Conservation (phyloP, 2,113 vertebrate species). For the Canis aureus region DNA sequence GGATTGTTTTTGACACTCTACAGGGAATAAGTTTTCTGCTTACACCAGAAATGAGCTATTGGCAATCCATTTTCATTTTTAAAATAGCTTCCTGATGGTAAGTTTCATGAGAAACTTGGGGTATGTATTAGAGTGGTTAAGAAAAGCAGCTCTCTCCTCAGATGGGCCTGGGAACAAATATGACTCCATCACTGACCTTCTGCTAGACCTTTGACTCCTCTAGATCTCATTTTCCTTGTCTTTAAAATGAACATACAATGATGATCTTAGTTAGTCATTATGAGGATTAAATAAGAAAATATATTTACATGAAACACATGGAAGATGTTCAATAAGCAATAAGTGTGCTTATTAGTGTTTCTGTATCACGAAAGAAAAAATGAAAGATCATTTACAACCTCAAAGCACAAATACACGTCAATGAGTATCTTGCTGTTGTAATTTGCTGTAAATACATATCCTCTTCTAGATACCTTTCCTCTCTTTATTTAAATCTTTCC, state of each 20-base stretch:
- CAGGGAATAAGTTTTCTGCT: background rate
- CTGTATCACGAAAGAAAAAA: background rate
- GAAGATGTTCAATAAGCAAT: background rate
- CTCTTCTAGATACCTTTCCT: background rate
- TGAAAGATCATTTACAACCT: background rate
- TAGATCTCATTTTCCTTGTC: background rate
- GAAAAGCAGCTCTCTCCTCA: background rate
- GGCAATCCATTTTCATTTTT: conserved; percentile 23
- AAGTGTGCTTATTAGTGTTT: background rate
- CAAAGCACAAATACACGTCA: background rate
- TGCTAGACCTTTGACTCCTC: background rate
- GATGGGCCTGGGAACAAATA: background rate
- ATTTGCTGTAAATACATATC: background rate
- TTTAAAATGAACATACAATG: conserved; percentile 23
- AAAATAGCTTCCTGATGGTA: conserved; percentile 1
- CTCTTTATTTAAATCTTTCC: background rate
- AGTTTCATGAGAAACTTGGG: background rate
- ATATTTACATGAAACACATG: background rate
- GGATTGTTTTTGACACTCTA: background rate
- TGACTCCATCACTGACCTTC: background rate
- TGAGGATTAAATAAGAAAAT: background rate
- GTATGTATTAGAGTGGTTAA: background rate
- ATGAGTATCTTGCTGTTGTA: background rate
- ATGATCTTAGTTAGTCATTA: background rate
- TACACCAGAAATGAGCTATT: background rate